A percentile compares a stretch with the other conserved stretches of the same genome.
These are phyloP conservation scores for Drosophila kanekoi DNA, from an alignment of 2,888 invertebrate genomes.

Conservation along the genomic window DNA sequence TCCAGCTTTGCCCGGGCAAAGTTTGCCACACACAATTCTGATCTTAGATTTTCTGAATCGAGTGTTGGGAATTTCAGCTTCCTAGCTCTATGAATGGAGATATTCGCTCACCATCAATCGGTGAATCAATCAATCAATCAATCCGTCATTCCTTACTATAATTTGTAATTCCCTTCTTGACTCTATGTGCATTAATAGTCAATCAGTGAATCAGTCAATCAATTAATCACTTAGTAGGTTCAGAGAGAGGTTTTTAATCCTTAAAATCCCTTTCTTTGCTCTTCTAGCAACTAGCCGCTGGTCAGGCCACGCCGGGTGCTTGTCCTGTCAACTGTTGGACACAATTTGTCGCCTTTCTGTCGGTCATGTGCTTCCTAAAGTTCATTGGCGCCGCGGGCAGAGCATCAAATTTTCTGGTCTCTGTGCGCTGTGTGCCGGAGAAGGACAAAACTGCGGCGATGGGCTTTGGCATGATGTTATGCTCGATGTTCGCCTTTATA, in stretches of 20 bases:
- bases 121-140: neutral
- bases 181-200: no score
- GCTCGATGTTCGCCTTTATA: conserved; percentile 90
- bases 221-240: no score
- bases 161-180: no score
- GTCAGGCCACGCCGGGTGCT: conserved; percentile 86
- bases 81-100: no score
- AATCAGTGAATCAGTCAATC: no score
- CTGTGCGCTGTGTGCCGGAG: conserved; percentile 89
- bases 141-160: neutral
- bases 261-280: neutral
- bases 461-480: conserved; percentile 89
- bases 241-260: no score
- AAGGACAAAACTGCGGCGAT: conserved; percentile 90
- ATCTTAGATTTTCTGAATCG: no score
- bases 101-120: neutral
- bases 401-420: conserved; percentile 88
- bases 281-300: conserved; percentile 70
- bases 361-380: conserved; percentile 87
- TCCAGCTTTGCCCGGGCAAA: no score
- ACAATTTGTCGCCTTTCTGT: conserved; percentile 86
- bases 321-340: conserved; percentile 87
- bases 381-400: conserved; percentile 87
- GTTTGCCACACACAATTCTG: no score
- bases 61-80: no score